These are phyloP conservation scores for Squalus acanthias DNA, from an alignment of 2,797 vertebrate genomes.

Conservation along the genomic window DNA sequence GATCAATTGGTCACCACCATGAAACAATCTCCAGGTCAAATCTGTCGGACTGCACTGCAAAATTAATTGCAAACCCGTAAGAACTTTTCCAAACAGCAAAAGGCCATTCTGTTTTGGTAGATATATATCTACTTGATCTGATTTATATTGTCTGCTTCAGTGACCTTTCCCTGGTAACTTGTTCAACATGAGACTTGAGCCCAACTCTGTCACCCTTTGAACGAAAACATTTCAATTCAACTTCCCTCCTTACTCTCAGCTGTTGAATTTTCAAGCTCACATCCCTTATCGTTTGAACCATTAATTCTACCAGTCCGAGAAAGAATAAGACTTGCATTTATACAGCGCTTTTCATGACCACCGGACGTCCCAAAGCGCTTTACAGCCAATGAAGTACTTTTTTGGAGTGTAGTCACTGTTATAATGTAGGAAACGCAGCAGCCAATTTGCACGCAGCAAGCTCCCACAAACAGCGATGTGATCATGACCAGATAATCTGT, in stretches of 20 bases:
- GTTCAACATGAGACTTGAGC: too few species aligned
- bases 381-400: too few species aligned
- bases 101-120: not conserved
- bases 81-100: not conserved
- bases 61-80: not conserved
- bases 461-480: too few species aligned
- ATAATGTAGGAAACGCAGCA: too few species aligned
- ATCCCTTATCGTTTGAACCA: not conserved
- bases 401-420: too few species aligned
- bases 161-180: not conserved
- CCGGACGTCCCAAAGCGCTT: too few species aligned
- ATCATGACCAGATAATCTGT: too few species aligned
- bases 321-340: too few species aligned
- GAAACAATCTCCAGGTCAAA: not conserved
- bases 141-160: not conserved
- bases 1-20: not conserved
- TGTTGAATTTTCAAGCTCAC: not conserved
- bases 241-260: not conserved
- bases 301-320: not conserved
- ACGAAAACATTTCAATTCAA: not conserved
- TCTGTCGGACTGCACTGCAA: not conserved
- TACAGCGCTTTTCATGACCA: too few species aligned
- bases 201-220: not conserved
- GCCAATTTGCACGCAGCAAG: too few species aligned
- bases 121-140: not conserved